Percentiles rank a stretch among this genome's conserved stretches.
Evolutionary conservation across 1,140 invertebrate species (phyloP).

Genomic region (Sycophila sp.): DNA sequence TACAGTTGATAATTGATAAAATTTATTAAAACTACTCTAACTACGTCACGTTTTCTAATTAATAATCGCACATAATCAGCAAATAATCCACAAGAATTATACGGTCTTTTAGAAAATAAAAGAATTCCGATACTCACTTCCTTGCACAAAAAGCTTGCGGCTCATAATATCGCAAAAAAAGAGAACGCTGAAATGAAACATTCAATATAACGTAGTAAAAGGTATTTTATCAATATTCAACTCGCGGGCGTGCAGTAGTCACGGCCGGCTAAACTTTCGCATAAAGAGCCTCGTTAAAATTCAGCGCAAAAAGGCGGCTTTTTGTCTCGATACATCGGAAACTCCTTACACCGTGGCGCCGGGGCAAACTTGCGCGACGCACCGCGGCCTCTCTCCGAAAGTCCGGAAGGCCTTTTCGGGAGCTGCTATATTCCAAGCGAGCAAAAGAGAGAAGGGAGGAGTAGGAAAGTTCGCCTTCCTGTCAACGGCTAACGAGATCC

Average conservation of each 20-base stretch:
- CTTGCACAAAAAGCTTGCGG: too few relatives aligned
- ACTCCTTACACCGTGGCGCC: neutral
- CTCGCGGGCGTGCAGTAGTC: neutral
- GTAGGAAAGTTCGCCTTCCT: conserved; percentile 46
- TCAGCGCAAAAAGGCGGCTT: neutral
- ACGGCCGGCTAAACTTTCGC: neutral
- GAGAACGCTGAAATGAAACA: too few relatives aligned
- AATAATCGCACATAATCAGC: too few relatives aligned
- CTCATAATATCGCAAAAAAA: too few relatives aligned
- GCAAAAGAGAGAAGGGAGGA: neutral
- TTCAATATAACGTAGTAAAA: neutral
- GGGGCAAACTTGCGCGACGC: neutral
- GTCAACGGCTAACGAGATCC: conserved; percentile 57
- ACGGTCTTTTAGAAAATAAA: too few relatives aligned
- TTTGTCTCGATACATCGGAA: neutral
- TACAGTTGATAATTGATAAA: too few relatives aligned
- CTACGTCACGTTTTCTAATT: too few relatives aligned
- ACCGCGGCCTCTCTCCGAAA: neutral
- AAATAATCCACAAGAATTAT: too few relatives aligned
- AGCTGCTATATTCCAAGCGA: neutral
- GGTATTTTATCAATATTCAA: neutral
- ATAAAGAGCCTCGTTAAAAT: neutral
- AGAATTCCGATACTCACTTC: too few relatives aligned
- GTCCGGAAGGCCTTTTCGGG: conserved; percentile 50
- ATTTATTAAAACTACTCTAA: too few relatives aligned